Base-by-base conservation (phyloP, 2,888 invertebrate species). In the Hemicrepidius hirtus region DNA sequence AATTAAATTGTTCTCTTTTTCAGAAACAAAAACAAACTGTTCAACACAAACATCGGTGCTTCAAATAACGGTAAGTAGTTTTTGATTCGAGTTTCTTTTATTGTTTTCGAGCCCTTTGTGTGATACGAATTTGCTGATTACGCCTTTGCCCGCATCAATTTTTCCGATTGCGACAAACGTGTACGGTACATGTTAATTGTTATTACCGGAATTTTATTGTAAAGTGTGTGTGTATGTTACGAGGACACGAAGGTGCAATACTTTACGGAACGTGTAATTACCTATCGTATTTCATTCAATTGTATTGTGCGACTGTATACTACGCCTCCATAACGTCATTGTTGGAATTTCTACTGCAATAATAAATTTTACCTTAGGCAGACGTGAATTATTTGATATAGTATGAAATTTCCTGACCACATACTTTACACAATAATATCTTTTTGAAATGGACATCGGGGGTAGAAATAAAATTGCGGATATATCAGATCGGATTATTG, bases 61-160 rank as follows among this genome's bases (percentile, higher is more conserved):
- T 13, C 32, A 37, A 60, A 59, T 68, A 44, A 35, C 41, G 59
- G 68, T 68, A 59, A 68, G 68, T 50, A 32, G 3, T 24, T 12
- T 44, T 44, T 44, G 44, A 44, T 44, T 20, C 20, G 20, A 37
- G 10, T 35, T 59, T 12, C 12, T 28, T 53, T 18, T 37, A 9
- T 59, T 59, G 59, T 59, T 32, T 50, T 50, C 50, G 3, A 50
- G 24, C 24, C n/a, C 20, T 50, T 50, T 13, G 6, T 44, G 44
- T 44, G 18, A 18, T 0, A 16, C 10, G 44, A 44, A 18, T 44
- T 18, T 6, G 18, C 16, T 32, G 32, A 32, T 9, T 18, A 44
- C 44, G 16, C 44, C 2, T 16, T 16, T 18, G 3, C 18, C 13
- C 21, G 13, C n/a, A 21, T 50, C 20, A n/a, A 50, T 50, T 50